Conservation (phyloP, 2,797 vertebrate genomes). For the Otolemur crassicaudatus region DNA sequence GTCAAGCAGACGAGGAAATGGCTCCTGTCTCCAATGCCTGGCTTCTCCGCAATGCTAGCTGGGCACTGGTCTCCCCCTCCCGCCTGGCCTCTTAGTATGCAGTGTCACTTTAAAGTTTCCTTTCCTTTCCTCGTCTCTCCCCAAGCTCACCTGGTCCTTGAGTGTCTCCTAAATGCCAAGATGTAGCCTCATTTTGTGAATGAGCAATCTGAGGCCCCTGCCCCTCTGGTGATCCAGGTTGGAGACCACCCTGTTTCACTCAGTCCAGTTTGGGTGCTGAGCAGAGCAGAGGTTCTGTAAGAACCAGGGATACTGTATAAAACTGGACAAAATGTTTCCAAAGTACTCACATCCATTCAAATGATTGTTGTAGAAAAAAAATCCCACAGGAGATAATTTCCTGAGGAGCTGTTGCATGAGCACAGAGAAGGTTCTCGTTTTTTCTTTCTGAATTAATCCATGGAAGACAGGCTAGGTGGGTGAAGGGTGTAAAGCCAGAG, state of each 20-base stretch:
- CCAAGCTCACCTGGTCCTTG: neutral
- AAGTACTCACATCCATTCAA: neutral
- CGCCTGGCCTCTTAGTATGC: neutral
- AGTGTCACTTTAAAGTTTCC: neutral
- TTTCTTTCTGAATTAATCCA: neutral
- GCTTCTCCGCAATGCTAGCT: accelerated
- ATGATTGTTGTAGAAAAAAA: neutral
- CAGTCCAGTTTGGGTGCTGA: neutral
- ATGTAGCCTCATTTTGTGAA: neutral
- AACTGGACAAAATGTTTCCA: neutral
- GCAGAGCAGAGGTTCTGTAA: neutral
- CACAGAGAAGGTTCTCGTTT: neutral
- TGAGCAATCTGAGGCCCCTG: neutral
- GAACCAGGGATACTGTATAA: neutral
- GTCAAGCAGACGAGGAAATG: neutral
- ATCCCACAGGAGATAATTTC: neutral
- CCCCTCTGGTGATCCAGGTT: neutral
- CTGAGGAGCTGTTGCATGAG: neutral
- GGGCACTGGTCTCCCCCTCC: accelerated
- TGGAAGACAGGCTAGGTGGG: neutral
- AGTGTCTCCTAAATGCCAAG: accelerated
- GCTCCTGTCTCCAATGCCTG: neutral
- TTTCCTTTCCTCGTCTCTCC: neutral
- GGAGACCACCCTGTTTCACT: neutral
- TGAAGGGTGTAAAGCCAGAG: neutral